Evolutionary conservation across 1,140 invertebrate genomes (phyloP).

Genomic region (Dendroctonus valens): DNA sequence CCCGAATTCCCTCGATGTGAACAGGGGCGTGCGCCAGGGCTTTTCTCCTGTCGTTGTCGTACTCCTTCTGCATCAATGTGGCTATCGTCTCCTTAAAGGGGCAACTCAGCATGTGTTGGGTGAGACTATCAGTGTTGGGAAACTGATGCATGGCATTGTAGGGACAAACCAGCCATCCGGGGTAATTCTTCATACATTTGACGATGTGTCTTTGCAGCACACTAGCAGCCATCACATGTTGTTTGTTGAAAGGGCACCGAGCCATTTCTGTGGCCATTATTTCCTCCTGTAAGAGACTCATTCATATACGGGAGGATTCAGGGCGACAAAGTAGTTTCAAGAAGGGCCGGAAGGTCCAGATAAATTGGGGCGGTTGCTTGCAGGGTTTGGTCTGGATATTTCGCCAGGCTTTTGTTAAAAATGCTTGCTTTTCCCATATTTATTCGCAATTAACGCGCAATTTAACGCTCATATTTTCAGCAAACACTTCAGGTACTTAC

Average conservation of each 20-base stretch:
- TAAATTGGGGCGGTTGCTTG: too few species aligned
- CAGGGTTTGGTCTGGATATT: too few species aligned
- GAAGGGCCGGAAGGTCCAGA: too few species aligned
- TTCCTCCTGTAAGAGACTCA: background rate
- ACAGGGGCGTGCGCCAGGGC: background rate
- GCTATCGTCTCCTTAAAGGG: conserved; percentile 19
- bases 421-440: too few species aligned
- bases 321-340: too few species aligned
- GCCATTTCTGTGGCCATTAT: conserved; percentile 24
- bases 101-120: conserved; percentile 35
- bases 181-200: conserved; percentile 39
- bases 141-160: conserved; percentile 39
- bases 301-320: too few species aligned
- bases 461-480: too few species aligned
- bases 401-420: too few species aligned
- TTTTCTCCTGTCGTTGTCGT: conserved; percentile 1
- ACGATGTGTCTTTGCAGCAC: conserved; percentile 38
- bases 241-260: conserved; percentile 37
- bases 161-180: conserved; percentile 31
- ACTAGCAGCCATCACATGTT: conserved; percentile 32
- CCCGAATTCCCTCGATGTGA: conserved; percentile 26
- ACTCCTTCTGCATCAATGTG: conserved; percentile 5
- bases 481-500: too few species aligned
- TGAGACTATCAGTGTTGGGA: conserved; percentile 26
- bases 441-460: too few species aligned